These are phyloP conservation scores for Actinopyga echinites DNA, from an alignment of 53 echinoderm and acorn worm species.

Conservation along the genomic window DNA sequence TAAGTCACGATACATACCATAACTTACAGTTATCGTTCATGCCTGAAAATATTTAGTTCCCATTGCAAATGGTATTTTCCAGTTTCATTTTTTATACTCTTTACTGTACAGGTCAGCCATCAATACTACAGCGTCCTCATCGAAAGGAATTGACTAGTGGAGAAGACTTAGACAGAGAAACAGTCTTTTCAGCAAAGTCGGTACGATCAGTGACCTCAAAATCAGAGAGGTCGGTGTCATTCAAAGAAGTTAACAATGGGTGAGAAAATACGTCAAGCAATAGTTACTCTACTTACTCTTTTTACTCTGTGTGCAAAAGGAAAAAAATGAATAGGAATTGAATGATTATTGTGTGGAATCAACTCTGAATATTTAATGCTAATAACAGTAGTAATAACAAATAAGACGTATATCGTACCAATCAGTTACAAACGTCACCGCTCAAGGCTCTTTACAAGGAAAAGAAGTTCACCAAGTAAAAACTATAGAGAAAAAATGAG, in stretches of 20 bases:
- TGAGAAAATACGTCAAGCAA: no score
- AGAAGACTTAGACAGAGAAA: conserved; percentile 60
- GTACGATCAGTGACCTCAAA: conserved; percentile 50
- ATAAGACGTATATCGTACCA: background rate
- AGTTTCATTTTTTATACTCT: background rate
- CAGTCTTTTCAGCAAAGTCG: conserved; percentile 44
- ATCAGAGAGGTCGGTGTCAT: conserved; percentile 87
- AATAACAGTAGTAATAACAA: background rate
- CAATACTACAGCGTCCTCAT: conserved; percentile 6
- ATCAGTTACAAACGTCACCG: no score
- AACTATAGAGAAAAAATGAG: no score
- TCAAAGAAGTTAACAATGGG: conserved; percentile 63
- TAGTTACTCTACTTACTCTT: background rate
- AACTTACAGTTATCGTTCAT: no score
- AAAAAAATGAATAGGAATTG: no score
- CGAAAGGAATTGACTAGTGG: conserved; percentile 65
- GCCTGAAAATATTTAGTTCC: no score
- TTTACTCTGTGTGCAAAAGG: background rate
- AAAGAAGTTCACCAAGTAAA: no score
- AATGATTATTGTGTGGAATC: background rate
- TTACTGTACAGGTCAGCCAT: conserved; percentile 16
- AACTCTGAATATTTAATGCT: background rate
- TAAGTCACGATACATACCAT: no score
- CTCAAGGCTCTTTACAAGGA: no score
- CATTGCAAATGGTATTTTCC: background rate